These are phyloP conservation scores for Heterodera schachtii DNA, from an alignment of 1,140 invertebrate genomes.

Conservation along the genomic window DNA sequence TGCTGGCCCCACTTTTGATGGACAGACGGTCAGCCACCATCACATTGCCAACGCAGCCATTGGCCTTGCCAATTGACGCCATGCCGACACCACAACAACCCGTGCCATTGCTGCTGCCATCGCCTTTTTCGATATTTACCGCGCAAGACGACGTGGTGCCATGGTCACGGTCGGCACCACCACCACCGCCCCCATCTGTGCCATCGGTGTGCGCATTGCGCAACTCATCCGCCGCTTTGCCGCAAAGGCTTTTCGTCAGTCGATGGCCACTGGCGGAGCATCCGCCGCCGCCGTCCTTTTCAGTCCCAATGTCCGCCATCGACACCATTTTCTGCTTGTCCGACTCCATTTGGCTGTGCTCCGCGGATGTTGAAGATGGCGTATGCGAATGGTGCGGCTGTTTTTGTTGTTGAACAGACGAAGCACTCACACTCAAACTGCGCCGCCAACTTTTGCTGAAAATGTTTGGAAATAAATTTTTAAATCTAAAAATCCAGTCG, in stretches of 20 bases:
- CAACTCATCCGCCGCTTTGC: background rate
- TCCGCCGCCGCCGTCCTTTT: background rate
- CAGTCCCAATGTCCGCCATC: background rate
- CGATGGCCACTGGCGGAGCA: background rate
- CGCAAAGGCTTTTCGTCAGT: constrained; percentile 23
- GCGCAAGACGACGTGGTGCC: background rate
- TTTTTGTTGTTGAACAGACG: background rate
- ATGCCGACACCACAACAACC: background rate
- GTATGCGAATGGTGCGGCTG: background rate
- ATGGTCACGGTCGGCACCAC: no score
- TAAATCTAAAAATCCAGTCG: no score
- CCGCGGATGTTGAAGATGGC: no score
- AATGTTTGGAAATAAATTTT: background rate
- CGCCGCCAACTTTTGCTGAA: background rate
- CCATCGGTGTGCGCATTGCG: background rate
- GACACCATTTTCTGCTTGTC: background rate
- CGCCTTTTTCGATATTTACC: background rate
- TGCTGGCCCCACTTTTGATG: constrained; percentile 26
- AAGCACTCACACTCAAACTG: background rate
- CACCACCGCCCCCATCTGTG: no score
- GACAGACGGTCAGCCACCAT: constrained; percentile 14
- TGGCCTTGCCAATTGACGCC: background rate
- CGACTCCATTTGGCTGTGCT: background rate
- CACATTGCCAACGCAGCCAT: background rate
- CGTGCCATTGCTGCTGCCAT: background rate